Evolutionary conservation across 2,113 vertebrate genomes (phyloP).

Genomic region (Sphyrna mokarran): DNA sequence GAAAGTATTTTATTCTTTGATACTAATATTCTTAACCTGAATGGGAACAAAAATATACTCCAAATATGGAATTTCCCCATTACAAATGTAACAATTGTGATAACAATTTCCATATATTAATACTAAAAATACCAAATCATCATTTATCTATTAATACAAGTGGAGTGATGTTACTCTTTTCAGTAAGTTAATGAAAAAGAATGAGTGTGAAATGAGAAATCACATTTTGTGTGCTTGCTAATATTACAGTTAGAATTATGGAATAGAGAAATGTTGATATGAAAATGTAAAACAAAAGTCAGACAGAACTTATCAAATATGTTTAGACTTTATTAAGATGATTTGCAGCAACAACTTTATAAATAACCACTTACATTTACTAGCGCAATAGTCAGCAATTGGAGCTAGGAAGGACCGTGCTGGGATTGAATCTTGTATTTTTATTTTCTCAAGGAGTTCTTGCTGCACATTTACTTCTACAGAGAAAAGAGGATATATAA

Average conservation of each 20-base stretch:
- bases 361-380: slow-evolving; percentile 63
- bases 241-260: background rate
- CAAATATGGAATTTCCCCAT: too few species aligned
- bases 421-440: slow-evolving; percentile 53
- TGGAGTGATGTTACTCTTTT: background rate
- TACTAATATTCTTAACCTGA: background rate
- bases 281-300: too few species aligned
- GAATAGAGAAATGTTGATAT: background rate
- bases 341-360: background rate
- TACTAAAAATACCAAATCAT: background rate
- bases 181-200: background rate
- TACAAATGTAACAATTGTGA: too few species aligned
- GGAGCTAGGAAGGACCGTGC: slow-evolving; percentile 59
- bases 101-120: background rate
- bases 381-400: slow-evolving; percentile 58
- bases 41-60: too few species aligned
- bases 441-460: slow-evolving; percentile 50
- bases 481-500: slow-evolving; percentile 35
- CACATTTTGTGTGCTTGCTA: background rate
- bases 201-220: background rate
- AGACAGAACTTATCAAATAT: background rate
- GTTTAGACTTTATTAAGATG: background rate
- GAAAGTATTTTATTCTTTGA: background rate
- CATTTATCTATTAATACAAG: background rate
- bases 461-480: slow-evolving; percentile 59